phyloP scores from a whole-genome alignment of 1,140 invertebrate genomes.

The honey bee (Apis mellifera) region DNA sequence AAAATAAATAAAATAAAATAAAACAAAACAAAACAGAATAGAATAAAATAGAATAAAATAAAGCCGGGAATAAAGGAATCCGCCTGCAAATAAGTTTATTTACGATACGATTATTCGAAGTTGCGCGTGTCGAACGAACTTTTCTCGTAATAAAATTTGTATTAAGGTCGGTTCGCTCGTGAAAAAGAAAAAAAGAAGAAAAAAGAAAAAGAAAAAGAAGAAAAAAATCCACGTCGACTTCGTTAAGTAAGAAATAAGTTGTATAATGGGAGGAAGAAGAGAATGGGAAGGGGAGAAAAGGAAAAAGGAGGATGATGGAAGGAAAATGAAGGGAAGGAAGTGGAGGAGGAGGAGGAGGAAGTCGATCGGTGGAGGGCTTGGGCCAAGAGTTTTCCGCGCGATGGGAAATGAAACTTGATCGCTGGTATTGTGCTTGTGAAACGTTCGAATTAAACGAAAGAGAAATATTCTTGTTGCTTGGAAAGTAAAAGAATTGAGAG shows the following conservation, averaged over 20 bases:
- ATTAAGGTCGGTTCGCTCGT: background rate
- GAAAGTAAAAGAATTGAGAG: background rate
- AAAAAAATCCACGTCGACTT: background rate
- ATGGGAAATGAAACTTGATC: constrained; percentile 30
- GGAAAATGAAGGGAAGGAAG: background rate
- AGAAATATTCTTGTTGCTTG: constrained; percentile 2
- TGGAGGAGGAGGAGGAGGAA: background rate
- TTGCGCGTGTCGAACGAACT: constrained; percentile 24
- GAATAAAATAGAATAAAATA: too few species aligned
- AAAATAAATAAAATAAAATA: too few species aligned
- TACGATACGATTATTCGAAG: constrained; percentile 36
- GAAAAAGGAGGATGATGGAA: background rate
- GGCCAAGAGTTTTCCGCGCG: background rate
- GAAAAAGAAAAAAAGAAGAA: background rate
- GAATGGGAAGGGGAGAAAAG: too few species aligned
- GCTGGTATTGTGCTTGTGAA: background rate
- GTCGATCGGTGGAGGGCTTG: background rate
- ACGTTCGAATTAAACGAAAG: constrained; percentile 3
- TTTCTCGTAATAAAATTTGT: constrained; percentile 35
- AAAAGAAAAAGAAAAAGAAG: background rate
- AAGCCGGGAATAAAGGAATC: constrained; percentile 35
- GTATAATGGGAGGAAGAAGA: background rate
- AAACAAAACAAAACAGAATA: too few species aligned
- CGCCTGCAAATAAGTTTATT: constrained; percentile 49
- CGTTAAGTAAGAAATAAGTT: constrained; percentile 18